phyloP scores from a whole-genome alignment of 2,113 vertebrate species.

The Oreochromis tanganicae region DNA sequence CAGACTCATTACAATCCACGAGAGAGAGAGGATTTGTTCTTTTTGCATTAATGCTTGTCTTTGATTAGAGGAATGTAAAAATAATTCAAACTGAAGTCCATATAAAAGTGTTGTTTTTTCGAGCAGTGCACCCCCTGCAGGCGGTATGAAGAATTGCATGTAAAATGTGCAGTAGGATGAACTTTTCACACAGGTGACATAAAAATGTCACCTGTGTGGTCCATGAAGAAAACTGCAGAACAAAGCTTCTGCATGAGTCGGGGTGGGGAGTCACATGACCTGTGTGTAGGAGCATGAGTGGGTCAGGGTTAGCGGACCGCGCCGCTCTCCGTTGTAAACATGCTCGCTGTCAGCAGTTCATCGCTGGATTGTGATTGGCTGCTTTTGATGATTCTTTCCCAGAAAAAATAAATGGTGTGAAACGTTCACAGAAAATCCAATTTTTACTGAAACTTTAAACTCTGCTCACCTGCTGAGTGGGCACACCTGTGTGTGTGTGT shows the following conservation, averaged over 20 bases:
- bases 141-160: not conserved
- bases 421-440: not conserved
- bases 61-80: not conserved
- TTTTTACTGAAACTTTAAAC: conserved; percentile 4
- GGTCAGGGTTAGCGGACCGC: not conserved
- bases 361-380: not conserved
- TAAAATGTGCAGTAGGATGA: not conserved
- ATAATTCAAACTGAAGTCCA: not conserved
- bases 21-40: not conserved
- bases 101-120: not conserved
- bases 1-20: not conserved
- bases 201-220: not conserved
- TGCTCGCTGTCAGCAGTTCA: not conserved
- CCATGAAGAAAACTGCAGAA: not conserved
- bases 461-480: not conserved
- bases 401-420: not conserved
- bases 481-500: not conserved
- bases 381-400: not conserved
- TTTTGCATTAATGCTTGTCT: not conserved
- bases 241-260: not conserved
- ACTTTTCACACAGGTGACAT: not conserved
- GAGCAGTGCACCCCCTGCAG: not conserved
- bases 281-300: not conserved
- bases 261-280: not conserved
- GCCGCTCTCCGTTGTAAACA: not conserved